phyloP scores from a whole-genome alignment of 2,113 vertebrate species.

The Petromus typicus region DNA sequence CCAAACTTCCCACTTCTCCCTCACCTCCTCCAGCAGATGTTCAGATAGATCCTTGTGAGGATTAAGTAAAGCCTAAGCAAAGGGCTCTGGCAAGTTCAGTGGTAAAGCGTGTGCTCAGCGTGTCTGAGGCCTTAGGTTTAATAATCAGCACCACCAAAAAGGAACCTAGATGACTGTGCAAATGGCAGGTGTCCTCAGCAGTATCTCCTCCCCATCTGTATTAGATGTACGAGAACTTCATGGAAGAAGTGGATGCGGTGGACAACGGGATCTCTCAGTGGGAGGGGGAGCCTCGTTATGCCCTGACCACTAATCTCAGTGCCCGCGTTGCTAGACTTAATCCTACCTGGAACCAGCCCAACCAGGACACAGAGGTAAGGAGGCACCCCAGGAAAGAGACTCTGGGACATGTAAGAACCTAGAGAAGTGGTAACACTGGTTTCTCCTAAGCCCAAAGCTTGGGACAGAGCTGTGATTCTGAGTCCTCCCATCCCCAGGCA shows the following conservation, averaged over 20 bases:
- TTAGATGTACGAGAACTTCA: constrained; percentile 96
- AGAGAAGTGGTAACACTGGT: accelerated
- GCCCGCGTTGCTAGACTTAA: constrained; percentile 93
- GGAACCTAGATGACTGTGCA: neutral
- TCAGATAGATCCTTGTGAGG: neutral
- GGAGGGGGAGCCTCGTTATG: constrained; percentile 92
- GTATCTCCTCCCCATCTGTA: neutral
- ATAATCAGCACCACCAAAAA: neutral
- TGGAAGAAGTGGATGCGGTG: constrained; percentile 96
- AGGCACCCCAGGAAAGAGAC: neutral
- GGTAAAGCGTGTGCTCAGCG: neutral
- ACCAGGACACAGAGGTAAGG: constrained; percentile 91
- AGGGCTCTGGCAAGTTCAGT: neutral
- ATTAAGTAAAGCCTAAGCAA: neutral
- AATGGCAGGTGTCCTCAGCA: neutral
- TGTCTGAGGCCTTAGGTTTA: neutral
- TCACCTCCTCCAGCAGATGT: neutral
- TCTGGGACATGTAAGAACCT: neutral
- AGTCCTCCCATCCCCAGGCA: constrained; percentile 81
- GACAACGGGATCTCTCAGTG: constrained; percentile 96
- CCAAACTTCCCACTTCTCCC: neutral
- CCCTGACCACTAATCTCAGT: constrained; percentile 91
- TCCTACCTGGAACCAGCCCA: constrained; percentile 94
- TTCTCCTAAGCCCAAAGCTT: neutral
- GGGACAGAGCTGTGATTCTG: neutral